Evolutionary conservation across 2,113 vertebrate genomes (phyloP).

Genomic region (Leiothrix lutea): DNA sequence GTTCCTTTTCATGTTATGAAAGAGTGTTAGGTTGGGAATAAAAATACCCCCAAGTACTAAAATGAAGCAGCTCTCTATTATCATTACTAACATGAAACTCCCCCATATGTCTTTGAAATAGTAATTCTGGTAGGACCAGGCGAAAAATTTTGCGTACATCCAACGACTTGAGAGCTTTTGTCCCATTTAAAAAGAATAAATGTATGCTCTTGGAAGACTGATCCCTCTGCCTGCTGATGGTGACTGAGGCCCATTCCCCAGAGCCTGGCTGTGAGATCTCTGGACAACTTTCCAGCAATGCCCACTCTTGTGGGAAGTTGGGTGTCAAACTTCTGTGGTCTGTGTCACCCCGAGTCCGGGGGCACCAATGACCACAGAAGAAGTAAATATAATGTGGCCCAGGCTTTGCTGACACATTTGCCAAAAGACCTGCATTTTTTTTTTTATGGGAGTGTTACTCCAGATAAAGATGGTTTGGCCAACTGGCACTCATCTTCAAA

Average conservation of each 20-base stretch:
- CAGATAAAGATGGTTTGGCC: background rate
- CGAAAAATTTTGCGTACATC: background rate
- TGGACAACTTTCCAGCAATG: background rate
- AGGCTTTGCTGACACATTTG: background rate
- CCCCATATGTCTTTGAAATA: background rate
- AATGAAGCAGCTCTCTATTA: background rate
- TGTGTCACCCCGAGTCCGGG: background rate
- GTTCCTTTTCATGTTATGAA: background rate
- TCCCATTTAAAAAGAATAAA: background rate
- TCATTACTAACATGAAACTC: background rate
- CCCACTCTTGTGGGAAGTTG: background rate
- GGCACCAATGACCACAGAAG: background rate
- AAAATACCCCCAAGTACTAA: background rate
- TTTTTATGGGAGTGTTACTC: background rate
- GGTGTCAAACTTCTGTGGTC: background rate
- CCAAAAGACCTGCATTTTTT: background rate
- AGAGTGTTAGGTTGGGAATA: background rate
- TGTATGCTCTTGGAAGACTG: background rate
- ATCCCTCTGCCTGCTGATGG: background rate
- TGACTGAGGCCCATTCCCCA: background rate
- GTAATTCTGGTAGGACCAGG: background rate
- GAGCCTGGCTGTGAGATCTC: background rate
- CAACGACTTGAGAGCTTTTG: background rate
- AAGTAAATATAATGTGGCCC: background rate
- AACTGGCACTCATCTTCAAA: background rate